A percentile compares a stretch with the other conserved stretches of the same genome.
These are phyloP conservation scores for Hippasteria phrygiana DNA, from an alignment of 53 echinoderm and acorn worm genomes.

Conservation along the genomic window DNA sequence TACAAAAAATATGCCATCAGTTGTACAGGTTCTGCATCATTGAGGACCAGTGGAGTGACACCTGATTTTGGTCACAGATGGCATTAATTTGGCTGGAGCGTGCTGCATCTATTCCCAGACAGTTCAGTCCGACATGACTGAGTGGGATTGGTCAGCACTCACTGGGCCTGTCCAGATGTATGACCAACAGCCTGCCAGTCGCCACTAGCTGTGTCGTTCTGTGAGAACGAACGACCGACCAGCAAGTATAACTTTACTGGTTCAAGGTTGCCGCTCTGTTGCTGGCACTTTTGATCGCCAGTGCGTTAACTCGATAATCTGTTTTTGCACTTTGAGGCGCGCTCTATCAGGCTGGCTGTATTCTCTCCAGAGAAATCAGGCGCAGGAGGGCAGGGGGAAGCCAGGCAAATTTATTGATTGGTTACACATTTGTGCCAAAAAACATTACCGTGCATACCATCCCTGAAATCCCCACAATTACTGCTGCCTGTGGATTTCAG, in stretches of 20 bases:
- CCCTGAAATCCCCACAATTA: neutral
- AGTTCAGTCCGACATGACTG: neutral
- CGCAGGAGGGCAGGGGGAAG: neutral
- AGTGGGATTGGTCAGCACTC: neutral
- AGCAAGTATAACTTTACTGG: no score
- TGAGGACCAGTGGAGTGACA: constrained; percentile 16
- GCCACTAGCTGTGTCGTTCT: no score
- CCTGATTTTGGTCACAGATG: constrained; percentile 38
- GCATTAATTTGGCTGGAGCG: constrained; percentile 26
- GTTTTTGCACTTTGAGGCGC: constrained; percentile 28
- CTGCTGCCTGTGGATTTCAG: neutral
- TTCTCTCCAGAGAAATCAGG: constrained; percentile 15
- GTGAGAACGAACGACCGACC: no score
- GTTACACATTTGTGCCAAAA: neutral
- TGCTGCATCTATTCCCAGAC: neutral
- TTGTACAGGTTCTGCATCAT: neutral
- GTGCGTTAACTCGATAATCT: constrained; percentile 58
- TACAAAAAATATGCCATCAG: neutral
- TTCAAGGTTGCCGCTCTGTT: constrained; percentile 12
- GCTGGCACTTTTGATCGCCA: constrained; percentile 12
- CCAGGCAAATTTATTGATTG: neutral
- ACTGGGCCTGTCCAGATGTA: neutral
- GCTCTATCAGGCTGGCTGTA: neutral
- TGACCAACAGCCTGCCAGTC: neutral
- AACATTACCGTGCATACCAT: neutral